phyloP scores from a whole-genome alignment of 2,888 invertebrate genomes.

The Drosophila fungiperda region DNA sequence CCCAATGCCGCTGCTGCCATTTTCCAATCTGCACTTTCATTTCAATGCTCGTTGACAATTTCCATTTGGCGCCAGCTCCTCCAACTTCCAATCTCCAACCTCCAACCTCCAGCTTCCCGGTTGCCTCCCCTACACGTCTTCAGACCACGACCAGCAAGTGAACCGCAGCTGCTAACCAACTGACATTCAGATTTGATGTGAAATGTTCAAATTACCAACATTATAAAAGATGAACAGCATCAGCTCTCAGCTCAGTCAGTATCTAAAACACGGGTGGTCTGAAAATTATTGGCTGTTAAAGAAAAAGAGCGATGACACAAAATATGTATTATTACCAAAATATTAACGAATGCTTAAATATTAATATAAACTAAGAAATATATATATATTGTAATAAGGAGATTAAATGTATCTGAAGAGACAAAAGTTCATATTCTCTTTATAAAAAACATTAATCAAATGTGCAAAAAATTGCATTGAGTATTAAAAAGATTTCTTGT shows the following conservation, averaged over 20 bases:
- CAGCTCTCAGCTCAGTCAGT: constrained; percentile 34
- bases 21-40: constrained; percentile 78
- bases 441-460: neutral
- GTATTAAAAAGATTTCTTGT: neutral
- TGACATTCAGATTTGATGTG: constrained; percentile 79
- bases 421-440: neutral
- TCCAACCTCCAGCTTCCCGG: neutral
- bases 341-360: neutral
- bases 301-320: neutral
- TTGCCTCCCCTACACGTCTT: neutral
- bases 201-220: constrained; percentile 79
- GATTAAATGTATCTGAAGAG: neutral
- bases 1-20: constrained; percentile 48
- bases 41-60: constrained; percentile 78
- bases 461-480: neutral
- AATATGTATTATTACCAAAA: neutral
- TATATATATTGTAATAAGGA: neutral
- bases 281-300: constrained; percentile 15
- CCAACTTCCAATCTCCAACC: neutral
- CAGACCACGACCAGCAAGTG: constrained; percentile 41
- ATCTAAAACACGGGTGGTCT: constrained; percentile 12
- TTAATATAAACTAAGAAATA: neutral
- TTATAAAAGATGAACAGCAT: constrained; percentile 75
- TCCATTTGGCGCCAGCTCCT: constrained; percentile 61
- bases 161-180: constrained; percentile 77